Evolutionary conservation across 2,797 vertebrate species (phyloP), one percentile per base, ranked within the genome.

Genomic region (Psittacula echo): DNA sequence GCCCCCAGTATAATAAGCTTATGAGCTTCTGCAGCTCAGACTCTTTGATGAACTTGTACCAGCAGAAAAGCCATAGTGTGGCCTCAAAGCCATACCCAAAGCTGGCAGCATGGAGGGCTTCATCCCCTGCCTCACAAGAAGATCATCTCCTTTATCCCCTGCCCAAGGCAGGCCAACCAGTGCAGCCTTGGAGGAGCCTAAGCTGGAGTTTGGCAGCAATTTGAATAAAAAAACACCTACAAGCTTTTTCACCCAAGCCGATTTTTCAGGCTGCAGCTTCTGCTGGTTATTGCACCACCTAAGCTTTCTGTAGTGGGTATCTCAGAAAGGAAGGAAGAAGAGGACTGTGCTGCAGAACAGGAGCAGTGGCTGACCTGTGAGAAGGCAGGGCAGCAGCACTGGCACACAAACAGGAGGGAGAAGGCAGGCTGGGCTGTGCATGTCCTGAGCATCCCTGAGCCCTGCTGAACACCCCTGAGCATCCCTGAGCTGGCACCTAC

Each of bases 131-230:
- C 53, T 27, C 21, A 65, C 7, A 1, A 77, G 74, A 54, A 72
- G 68, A 85, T 89, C 81, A 87, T 93, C 81, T 85, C 77, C 81
- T 85, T 88, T 65, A 93, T 83, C 82, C 91, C 82, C 85, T 62
- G 54, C 27, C 47, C 87, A 64, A 32, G 78, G 68, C 58, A 72
- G 47, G 37, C 85, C 85, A 58, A 21, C 14, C 44, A 54, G 22
- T 2, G 21, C 70, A 73, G 78, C 51, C 82, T 60, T 62, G 42
- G 21, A n/a, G 29, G 23, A 89, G 79, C 44, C 81, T 39, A 30
- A 90, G 39, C 56, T 65, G 73, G 61, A 86, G 72, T 79, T 79
- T 5, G 58, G 77, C 2, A 24, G 44, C n/a, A 61, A 85, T 74
- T 50, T 5, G 34, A 53, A 58, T 39, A 44, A 27, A 29, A 30